Conservation (phyloP, 1,140 invertebrate species). For the Sarcophaga peregrina region DNA sequence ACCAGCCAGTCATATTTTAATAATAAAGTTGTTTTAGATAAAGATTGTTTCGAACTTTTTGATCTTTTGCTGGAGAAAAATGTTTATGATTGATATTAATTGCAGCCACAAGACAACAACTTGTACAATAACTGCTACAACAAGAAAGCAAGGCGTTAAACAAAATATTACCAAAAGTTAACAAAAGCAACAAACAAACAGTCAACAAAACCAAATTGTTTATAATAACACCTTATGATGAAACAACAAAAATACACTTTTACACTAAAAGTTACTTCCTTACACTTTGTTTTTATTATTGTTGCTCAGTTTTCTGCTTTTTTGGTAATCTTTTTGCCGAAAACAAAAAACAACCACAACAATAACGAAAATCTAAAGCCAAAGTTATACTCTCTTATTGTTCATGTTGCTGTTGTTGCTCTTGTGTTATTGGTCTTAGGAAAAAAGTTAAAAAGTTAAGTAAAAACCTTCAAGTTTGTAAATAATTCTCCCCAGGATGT, state of each 20-base stretch:
- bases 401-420: too few species aligned
- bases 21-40: constrained; percentile 28
- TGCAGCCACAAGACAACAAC: constrained; percentile 39
- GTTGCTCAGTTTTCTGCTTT: neutral
- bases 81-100: constrained; percentile 39
- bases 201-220: neutral
- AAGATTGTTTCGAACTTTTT: constrained; percentile 37
- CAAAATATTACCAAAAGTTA: neutral
- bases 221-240: neutral
- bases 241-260: neutral
- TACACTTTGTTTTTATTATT: neutral
- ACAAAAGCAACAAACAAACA: constrained; percentile 23
- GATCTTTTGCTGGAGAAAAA: constrained; percentile 24
- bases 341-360: neutral
- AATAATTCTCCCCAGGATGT: constrained; percentile 1
- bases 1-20: neutral
- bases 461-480: neutral
- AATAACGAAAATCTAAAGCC: neutral
- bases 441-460: constrained; percentile 18
- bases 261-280: neutral
- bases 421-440: neutral
- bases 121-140: neutral
- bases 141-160: neutral
- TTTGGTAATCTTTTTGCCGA: neutral
- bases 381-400: neutral